Evolutionary conservation across 2,888 invertebrate species (phyloP), one percentile per base, ranked within the genome.

Genomic region (Mythimna albipuncta): DNA sequence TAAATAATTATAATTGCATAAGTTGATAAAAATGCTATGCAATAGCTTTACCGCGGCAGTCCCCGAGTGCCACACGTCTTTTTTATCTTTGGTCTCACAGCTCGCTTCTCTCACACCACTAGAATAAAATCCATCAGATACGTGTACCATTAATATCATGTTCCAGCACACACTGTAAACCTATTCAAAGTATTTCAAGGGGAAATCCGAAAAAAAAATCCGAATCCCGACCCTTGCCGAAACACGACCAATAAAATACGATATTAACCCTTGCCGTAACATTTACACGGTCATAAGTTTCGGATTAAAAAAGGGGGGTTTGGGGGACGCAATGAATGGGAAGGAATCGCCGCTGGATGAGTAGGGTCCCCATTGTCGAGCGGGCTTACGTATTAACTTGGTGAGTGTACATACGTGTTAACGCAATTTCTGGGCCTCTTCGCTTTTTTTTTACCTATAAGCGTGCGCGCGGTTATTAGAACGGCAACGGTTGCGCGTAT

Each of bases 261-360:
- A 91, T 92, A 93, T 93, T 93, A 93, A 93, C 93, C 93, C 93
- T 91, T 89, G 89, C 88, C 89, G 89, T 91, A 88, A 91, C 92
- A 89, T 93, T 93, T 93, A 94, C 93, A 93, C 93, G 93, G 90
- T 94, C 94, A 93, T 94, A 94, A 93, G 94, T 93, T 94, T 90
- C 89, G 93, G 94, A 94, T 94, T 94, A 94, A 94, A 94, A 94
- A 93, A 91, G 92, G 92, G 89, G 88, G 84, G 80, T 77, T 69
- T 83, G 77, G 81, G 82, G 79, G 73, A 84, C 85, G 85, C 88
- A 89, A 88, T 90, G 91, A 91, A 92, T 89, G 88, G 91, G 79
- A 88, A 87, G 87, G 85, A 88, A 89, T 88, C 87, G 85, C 85
- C 86, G 79, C 79, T 81, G 85, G 88, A 89, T 91, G 92, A 91